Conservation (phyloP, 2,113 vertebrate genomes). For the Hemiprocne comata region DNA sequence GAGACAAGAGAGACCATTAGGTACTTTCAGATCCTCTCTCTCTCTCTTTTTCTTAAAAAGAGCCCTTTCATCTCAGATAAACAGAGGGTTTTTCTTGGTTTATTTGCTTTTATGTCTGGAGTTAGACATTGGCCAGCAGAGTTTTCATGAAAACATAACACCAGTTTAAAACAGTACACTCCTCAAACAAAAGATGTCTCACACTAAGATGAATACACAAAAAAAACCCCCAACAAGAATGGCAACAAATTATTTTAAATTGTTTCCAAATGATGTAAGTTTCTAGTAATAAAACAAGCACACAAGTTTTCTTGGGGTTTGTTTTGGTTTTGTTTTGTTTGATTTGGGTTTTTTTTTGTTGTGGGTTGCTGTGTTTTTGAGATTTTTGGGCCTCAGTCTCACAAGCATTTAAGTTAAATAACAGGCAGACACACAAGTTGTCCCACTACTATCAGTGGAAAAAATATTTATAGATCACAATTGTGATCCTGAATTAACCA, state of each 20-base stretch:
- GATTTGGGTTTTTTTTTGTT: not conserved
- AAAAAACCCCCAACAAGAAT: not conserved
- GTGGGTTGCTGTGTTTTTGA: not conserved
- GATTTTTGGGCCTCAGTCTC: not conserved
- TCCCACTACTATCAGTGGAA: not conserved
- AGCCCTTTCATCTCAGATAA: conserved; percentile 3
- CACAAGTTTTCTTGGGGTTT: not conserved
- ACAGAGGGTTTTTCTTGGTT: not conserved
- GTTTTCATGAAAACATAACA: not conserved
- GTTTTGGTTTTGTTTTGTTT: not conserved
- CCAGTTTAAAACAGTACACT: not conserved
- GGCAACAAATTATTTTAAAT: not conserved
- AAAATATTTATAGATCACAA: not conserved
- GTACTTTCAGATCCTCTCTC: not conserved
- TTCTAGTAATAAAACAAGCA: not conserved
- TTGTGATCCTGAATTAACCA: not conserved
- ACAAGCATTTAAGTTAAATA: not conserved
- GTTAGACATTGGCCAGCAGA: not conserved
- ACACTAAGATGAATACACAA: not conserved
- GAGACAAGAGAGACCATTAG: not conserved
- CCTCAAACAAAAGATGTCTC: conserved; percentile 19
- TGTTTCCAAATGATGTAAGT: not conserved
- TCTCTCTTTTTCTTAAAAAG: not conserved
- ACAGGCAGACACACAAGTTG: not conserved
- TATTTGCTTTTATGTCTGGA: conserved; percentile 49